Base-by-base conservation (phyloP, 1,140 invertebrate genomes). In the Penaeus vannamei region DNA sequence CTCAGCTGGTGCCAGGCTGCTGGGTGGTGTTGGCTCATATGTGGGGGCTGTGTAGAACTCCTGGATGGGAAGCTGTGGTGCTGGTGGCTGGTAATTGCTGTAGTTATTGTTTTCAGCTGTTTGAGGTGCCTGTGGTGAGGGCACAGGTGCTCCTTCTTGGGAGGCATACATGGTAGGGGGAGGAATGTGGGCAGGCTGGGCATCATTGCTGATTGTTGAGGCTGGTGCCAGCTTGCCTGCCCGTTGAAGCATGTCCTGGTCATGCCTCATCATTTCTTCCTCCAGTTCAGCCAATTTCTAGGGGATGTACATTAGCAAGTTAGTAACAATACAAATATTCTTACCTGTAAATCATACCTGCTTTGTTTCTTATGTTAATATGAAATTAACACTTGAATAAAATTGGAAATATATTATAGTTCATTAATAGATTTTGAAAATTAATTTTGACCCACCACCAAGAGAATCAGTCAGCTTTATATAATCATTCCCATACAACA, bases 201-300 rank as follows among this genome's bases (percentile, higher is more conserved):
- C 23, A 36, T 32, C n/a, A 22, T 19, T 60, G 42, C 59, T 76
- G 61, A 42, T 81, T 81, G n/a, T 26, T 46, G 22, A 29, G 26
- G n/a, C 79, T 53, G 86, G 22, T 14, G 86, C 14, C 42, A 83
- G 36, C n/a, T 90, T 64, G 20, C 87, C 87, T 29, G 66, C 81
- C 19, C 90, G 85, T 17, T 86, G 90, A 2, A 90, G 42, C 90
- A 90, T 90, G 69, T 83, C 90, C 36, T 89, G 72, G 84, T 95
- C 94, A 92, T 95, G 94, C 66, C 94, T 94, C 66, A 94, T 93
- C 90, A 95, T 94, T 92, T 94, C 94, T 86, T 93, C 94, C 90
- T 95, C 95, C 62, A 94, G 93, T 81, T 94, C 94, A 89, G 93
- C 93, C 61, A 95, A 93, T 90, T 93, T 93, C 77, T 93, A 92